These are phyloP conservation scores for Melipona quadrifasciata DNA, from an alignment of 1,140 invertebrate species.

Conservation along the genomic window DNA sequence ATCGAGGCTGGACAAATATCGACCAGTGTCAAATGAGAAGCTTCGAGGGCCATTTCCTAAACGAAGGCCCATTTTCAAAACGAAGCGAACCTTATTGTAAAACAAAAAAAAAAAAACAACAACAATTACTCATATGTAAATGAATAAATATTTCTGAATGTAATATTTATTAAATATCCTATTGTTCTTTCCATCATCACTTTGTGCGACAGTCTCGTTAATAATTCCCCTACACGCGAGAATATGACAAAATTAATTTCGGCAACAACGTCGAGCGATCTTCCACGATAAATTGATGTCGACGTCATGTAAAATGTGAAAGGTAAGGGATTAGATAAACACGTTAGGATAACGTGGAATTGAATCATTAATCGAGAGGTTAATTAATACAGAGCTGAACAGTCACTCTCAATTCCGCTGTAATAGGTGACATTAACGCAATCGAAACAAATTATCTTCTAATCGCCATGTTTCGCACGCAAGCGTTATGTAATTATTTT, in stretches of 20 bases:
- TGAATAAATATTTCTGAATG: background rate
- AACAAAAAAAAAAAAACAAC: background rate
- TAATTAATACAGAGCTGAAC: background rate
- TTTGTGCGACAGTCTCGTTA: background rate
- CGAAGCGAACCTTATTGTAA: background rate
- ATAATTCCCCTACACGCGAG: background rate
- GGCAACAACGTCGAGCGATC: background rate
- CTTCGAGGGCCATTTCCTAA: background rate
- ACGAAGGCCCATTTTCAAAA: background rate
- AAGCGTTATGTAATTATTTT: background rate
- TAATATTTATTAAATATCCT: background rate
- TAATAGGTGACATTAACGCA: background rate
- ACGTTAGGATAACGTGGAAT: background rate
- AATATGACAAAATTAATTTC: background rate
- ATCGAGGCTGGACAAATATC: constrained; percentile 48
- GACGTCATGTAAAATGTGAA: background rate
- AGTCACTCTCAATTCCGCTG: background rate
- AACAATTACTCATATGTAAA: background rate
- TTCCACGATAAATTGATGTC: background rate
- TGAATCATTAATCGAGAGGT: background rate
- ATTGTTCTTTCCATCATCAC: background rate
- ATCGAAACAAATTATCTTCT: too few relatives aligned
- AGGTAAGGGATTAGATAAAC: background rate
- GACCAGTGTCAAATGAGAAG: constrained; percentile 50
- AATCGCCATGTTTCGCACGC: background rate